These are phyloP conservation scores for Argyresthia goedartella DNA, from an alignment of 2,888 invertebrate species.

Conservation along the genomic window DNA sequence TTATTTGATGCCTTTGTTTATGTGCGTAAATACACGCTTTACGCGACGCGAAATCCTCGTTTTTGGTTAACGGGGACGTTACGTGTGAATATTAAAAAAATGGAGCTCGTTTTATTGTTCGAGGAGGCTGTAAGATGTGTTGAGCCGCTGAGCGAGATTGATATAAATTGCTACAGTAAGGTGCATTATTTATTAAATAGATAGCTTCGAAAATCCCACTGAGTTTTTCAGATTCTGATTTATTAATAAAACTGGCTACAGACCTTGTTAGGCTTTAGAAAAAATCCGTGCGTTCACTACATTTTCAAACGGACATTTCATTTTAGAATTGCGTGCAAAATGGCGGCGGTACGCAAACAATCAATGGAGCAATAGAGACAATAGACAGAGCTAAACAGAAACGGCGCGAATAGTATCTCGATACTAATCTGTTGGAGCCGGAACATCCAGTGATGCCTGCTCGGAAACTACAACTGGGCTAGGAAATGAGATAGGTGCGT, in stretches of 20 bases:
- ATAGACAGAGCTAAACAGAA: not conserved
- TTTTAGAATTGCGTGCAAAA: slow-evolving; percentile 9
- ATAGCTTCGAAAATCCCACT: not conserved
- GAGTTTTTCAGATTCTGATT: too few species aligned
- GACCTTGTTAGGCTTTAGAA: slow-evolving; percentile 11
- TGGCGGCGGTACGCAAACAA: not conserved
- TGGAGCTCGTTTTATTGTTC: not conserved
- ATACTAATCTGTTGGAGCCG: slow-evolving; percentile 66
- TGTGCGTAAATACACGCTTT: slow-evolving; percentile 29
- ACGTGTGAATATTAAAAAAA: slow-evolving; percentile 1
- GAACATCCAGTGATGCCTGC: slow-evolving; percentile 57
- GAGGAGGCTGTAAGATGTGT: too few species aligned
- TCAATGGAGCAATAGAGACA: not conserved
- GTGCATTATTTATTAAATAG: not conserved
- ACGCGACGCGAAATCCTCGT: not conserved
- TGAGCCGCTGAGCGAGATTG: not conserved
- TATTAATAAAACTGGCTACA: too few species aligned
- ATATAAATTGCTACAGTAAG: not conserved
- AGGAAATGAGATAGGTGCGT: slow-evolving; percentile 68
- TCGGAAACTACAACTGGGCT: slow-evolving; percentile 67
- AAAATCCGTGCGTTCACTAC: too few species aligned
- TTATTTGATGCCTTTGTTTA: slow-evolving; percentile 59
- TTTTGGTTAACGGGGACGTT: not conserved
- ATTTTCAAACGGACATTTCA: slow-evolving; percentile 8
- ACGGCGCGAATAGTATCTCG: slow-evolving; percentile 54